phyloP scores from a whole-genome alignment of 2,113 vertebrate species.

The Hemichromis elongatus region DNA sequence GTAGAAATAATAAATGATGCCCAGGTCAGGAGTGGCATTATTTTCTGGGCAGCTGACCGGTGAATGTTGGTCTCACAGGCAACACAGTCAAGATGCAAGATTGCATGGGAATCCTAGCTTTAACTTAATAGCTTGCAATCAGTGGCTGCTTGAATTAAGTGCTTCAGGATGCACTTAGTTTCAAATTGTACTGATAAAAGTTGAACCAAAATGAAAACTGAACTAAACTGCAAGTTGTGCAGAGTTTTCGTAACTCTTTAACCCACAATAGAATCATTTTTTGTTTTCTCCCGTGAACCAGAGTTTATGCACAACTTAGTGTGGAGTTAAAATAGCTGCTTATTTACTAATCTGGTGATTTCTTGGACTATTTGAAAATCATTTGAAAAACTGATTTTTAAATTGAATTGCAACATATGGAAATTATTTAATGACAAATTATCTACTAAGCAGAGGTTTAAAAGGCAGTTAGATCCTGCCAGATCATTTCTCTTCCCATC shows the following conservation, averaged over 20 bases:
- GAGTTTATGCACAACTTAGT: background rate
- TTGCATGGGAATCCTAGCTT: background rate
- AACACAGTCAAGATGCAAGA: background rate
- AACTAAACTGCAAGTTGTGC: background rate
- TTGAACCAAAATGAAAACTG: background rate
- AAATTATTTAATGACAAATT: background rate
- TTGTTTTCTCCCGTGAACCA: background rate
- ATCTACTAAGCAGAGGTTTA: background rate
- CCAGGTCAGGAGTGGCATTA: background rate
- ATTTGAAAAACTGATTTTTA: constrained; percentile 11
- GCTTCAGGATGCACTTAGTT: background rate
- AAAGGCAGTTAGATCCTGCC: background rate
- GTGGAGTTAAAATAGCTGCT: background rate
- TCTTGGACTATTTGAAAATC: background rate
- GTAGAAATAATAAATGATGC: constrained; percentile 13
- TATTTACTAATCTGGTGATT: background rate
- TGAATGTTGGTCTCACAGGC: background rate
- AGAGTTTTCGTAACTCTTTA: background rate
- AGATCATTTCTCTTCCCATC: background rate
- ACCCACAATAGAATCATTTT: background rate
- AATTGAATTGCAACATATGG: background rate
- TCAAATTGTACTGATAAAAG: background rate
- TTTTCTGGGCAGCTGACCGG: background rate
- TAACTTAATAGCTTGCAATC: background rate
- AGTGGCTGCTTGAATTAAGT: background rate